Conservation (phyloP, 2,797 vertebrate species). For the Agapornis canus region DNA sequence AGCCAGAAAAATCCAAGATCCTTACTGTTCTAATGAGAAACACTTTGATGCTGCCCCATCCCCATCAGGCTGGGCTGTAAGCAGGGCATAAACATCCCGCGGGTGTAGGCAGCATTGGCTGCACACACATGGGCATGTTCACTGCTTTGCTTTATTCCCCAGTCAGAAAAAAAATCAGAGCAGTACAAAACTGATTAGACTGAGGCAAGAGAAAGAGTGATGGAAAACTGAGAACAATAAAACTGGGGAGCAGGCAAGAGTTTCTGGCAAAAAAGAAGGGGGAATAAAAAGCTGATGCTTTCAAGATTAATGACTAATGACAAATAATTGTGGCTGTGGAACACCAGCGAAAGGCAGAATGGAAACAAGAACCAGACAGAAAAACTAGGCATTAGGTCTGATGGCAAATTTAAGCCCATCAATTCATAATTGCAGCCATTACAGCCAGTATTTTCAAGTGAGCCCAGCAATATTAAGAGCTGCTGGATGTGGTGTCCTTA, state of each 20-base stretch:
- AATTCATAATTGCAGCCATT: slow-evolving; percentile 57
- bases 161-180: fast-evolving
- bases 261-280: background rate
- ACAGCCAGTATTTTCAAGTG: slow-evolving; percentile 32
- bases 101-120: background rate
- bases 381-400: slow-evolving; percentile 40
- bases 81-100: background rate
- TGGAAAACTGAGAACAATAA: background rate
- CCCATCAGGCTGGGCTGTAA: background rate
- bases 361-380: slow-evolving; percentile 39
- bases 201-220: slow-evolving; percentile 7
- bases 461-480: slow-evolving; percentile 8
- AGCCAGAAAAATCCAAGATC: background rate
- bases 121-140: background rate
- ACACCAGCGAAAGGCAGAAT: background rate
- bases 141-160: background rate
- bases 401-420: slow-evolving; percentile 50
- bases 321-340: slow-evolving; percentile 57
- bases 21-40: background rate
- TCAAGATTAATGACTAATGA: slow-evolving; percentile 63
- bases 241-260: background rate
- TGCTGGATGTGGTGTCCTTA: background rate
- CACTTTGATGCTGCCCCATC: fast-evolving
- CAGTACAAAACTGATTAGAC: slow-evolving; percentile 7
- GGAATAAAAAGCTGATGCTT: slow-evolving; percentile 8